Base-by-base conservation (phyloP, 2,888 invertebrate species). In the Micoletzkya japonica region DNA sequence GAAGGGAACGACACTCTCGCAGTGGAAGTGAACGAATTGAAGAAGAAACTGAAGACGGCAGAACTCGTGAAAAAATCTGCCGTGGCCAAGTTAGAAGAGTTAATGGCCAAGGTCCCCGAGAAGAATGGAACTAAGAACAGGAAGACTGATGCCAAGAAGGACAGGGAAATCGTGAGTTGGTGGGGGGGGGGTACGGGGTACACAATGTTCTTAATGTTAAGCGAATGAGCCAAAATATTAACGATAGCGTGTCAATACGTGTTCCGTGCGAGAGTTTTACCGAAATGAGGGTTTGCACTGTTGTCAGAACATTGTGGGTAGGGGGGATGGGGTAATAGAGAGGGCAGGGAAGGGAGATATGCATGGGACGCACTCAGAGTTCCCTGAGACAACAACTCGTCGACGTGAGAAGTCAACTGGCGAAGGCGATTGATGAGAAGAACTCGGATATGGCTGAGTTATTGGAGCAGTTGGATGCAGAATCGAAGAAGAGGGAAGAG, bases 11-110 rank as follows among this genome's bases (percentile, higher is more conserved):
- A n/a, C n/a, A n/a, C n/a, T n/a, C 44, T 73, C 24, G 73, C 72
- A 44, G 64, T 52, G 24, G 71, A 74, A 50, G 49, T 74, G 4
- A 73, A 76, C 14, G 76, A 76, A 50, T 20, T 63, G 17, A 69
- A 67, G 28, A 71, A 76, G 68, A 79, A 81, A 44, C 52, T 81
- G 59, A 73, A 73, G 1, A 70, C 73, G 20, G 79, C 80, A 56
- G 74, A 70, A 49, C 70, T 73, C 0, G 73, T 73, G 36, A 79
- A 79, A 59, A 73, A 75, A 61, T 72, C 73, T 26, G 96, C 96
- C 64, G 94, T 97, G 76, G 94, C 95, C 87, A 98, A 97, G 86
- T 89, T 98, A 76, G 94, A 95, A 4, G 95, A 97, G 88, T 93
- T 97, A 73, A 92, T 97, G 92, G 94, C 95, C 87, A 90, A 95